Percentiles rank a stretch among this genome's conserved stretches.
phyloP scores from a whole-genome alignment of 2,888 invertebrate species.

The Fabriciana adippe region DNA sequence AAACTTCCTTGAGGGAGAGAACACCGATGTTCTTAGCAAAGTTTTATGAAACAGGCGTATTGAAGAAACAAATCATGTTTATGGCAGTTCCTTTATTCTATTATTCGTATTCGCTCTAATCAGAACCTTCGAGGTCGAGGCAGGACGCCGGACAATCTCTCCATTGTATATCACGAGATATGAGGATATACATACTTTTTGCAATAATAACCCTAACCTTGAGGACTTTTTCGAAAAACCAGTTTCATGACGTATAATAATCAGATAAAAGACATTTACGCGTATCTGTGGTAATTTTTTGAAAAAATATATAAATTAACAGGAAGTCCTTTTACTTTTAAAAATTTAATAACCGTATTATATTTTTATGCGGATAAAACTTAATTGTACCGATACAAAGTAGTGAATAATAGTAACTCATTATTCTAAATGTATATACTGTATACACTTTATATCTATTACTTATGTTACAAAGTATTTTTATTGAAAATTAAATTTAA shows the following conservation, averaged over 20 bases:
- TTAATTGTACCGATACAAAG: neutral
- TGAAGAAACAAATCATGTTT: constrained; percentile 11
- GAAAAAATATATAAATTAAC: constrained; percentile 5
- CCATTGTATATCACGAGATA: constrained; percentile 30
- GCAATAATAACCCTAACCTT: constrained; percentile 19
- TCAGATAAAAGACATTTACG: constrained; percentile 9
- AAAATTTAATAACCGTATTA: constrained; percentile 2
- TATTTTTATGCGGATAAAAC: neutral
- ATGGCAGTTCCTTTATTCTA: constrained; percentile 10
- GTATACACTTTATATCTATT: no score
- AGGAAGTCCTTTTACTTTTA: constrained; percentile 15
- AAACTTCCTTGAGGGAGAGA: no score
- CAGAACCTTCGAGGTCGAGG: constrained; percentile 29
- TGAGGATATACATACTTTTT: constrained; percentile 20
- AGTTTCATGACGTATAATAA: constrained; percentile 13
- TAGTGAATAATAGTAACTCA: no score
- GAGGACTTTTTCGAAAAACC: constrained; percentile 25
- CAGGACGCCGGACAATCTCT: constrained; percentile 29
- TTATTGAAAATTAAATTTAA: no score
- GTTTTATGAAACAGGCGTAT: neutral
- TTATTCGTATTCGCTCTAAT: constrained; percentile 25
- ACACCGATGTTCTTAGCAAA: no score
- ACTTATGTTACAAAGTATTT: no score
- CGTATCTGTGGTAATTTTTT: neutral
- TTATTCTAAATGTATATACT: neutral